Conservation (phyloP, 2,888 invertebrate genomes). For the Pherbina coryleti region DNA sequence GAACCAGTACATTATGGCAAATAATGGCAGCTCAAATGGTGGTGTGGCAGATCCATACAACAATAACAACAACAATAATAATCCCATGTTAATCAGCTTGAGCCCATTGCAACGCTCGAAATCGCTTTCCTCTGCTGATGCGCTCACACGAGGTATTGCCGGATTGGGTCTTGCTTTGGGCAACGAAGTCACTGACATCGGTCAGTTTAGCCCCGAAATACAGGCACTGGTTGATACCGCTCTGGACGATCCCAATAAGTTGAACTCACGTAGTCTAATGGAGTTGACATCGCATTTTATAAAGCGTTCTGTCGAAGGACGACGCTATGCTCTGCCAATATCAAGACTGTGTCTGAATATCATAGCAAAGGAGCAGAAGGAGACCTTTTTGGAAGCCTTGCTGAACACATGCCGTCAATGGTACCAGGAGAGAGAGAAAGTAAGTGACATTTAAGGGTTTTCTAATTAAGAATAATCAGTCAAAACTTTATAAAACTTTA, state of each 20-base stretch:
- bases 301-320: slow-evolving; percentile 83
- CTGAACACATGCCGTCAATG: slow-evolving; percentile 91
- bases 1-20: slow-evolving; percentile 49
- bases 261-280: slow-evolving; percentile 83
- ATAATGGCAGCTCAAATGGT: slow-evolving; percentile 44
- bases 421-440: slow-evolving; percentile 86
- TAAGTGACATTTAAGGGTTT: slow-evolving; percentile 52
- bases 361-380: slow-evolving; percentile 87
- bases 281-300: slow-evolving; percentile 86
- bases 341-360: slow-evolving; percentile 88
- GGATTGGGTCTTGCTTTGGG: slow-evolving; percentile 76
- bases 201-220: slow-evolving; percentile 80
- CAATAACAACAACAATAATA: slow-evolving; percentile 37
- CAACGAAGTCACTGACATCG: slow-evolving; percentile 81
- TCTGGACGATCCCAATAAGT: slow-evolving; percentile 84
- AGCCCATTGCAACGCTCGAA: slow-evolving; percentile 80
- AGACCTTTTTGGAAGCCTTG: slow-evolving; percentile 90
- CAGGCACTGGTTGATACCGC: slow-evolving; percentile 82
- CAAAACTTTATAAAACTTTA: background rate
- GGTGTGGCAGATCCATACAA: slow-evolving; percentile 58
- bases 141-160: slow-evolving; percentile 77
- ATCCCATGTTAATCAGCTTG: slow-evolving; percentile 47
- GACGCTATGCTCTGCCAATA: slow-evolving; percentile 82
- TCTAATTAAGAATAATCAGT: too few relatives aligned
- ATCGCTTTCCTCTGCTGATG: slow-evolving; percentile 83